Evolutionary conservation across 2,113 vertebrate genomes (phyloP).

Genomic region (Setophaga coronata): DNA sequence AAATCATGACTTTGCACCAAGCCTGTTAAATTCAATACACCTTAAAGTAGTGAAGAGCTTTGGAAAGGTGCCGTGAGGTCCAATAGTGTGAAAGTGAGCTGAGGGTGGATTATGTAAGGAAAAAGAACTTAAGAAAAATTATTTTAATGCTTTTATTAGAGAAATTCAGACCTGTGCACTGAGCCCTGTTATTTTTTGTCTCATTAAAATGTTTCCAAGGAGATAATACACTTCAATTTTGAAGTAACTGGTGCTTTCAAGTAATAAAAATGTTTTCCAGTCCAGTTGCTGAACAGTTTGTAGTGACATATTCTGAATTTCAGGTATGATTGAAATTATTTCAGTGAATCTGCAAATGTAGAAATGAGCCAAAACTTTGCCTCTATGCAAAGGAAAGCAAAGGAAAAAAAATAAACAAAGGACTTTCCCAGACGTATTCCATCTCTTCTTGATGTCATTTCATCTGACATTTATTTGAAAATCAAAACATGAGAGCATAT

Average conservation of each 20-base stretch:
- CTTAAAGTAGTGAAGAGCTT: not conserved
- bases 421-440: conserved; percentile 6
- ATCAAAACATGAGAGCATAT: not conserved
- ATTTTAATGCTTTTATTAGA: not conserved
- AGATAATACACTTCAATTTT: not conserved
- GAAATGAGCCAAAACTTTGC: not conserved
- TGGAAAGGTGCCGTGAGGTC: not conserved
- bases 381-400: not conserved
- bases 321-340: not conserved
- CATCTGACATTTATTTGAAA: not conserved
- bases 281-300: not conserved
- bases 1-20: not conserved
- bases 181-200: not conserved
- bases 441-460: not conserved
- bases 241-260: not conserved
- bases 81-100: not conserved
- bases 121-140: fast-evolving
- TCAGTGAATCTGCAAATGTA: not conserved
- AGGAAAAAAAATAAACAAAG: not conserved
- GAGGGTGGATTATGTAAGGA: not conserved
- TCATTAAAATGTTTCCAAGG: not conserved
- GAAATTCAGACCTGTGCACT: not conserved
- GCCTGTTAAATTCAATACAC: not conserved
- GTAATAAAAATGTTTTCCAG: not conserved
- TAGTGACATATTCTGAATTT: not conserved